Percentiles rank a stretch among this genome's conserved stretches.
phyloP scores from a whole-genome alignment of 1,140 invertebrate genomes.

The Luehdorfia chinensis region DNA sequence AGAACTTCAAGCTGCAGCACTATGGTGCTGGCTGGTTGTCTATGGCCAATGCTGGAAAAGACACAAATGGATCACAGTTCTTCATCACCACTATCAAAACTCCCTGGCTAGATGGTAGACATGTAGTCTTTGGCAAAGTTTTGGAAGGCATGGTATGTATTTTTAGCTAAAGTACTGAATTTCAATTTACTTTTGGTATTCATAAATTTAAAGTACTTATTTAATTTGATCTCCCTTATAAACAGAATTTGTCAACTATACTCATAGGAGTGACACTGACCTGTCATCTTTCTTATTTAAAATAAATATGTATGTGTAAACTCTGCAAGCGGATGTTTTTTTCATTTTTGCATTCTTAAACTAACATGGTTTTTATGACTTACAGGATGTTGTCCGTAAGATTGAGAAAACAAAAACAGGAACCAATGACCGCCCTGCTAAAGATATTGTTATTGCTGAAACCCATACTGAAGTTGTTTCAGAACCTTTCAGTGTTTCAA shows the following conservation, averaged over 20 bases:
- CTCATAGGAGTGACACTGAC: too few relatives aligned
- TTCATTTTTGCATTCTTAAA: too few relatives aligned
- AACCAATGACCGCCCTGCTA: conserved; percentile 85
- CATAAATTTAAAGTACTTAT: neutral
- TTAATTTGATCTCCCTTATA: too few relatives aligned
- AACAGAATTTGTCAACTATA: too few relatives aligned
- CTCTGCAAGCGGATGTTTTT: too few relatives aligned
- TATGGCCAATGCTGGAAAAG: conserved; percentile 97
- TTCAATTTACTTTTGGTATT: neutral
- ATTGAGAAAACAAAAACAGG: conserved; percentile 89
- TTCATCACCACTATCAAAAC: conserved; percentile 96
- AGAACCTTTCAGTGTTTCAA: conserved; percentile 89
- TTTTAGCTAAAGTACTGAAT: too few relatives aligned
- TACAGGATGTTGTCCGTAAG: conserved; percentile 89
- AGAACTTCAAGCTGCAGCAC: conserved; percentile 98
- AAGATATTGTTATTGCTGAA: conserved; percentile 89
- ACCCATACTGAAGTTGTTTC: conserved; percentile 82
- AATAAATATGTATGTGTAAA: too few relatives aligned
- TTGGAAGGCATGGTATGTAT: conserved; percentile 91
- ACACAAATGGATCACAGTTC: conserved; percentile 99
- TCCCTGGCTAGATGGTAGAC: conserved; percentile 96
- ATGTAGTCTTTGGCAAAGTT: conserved; percentile 98
- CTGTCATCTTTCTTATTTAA: too few relatives aligned
- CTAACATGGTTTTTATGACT: too few relatives aligned
- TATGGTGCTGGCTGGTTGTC: conserved; percentile 97